Evolutionary conservation across 2,113 vertebrate genomes (phyloP).

Genomic region (Paramisgurnus dabryanus): DNA sequence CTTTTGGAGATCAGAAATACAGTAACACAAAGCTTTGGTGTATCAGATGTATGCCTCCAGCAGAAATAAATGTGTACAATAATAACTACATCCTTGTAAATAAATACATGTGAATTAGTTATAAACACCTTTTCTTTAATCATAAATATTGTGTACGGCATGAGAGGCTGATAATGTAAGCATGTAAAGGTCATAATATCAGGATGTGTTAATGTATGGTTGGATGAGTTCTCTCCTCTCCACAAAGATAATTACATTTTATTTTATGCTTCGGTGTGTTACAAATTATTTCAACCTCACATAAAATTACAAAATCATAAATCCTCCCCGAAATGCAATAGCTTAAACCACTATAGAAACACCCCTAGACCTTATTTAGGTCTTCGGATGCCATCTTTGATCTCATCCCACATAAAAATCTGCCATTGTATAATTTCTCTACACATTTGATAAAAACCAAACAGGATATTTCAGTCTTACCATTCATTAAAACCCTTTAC

Average conservation of each 20-base stretch:
- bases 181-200: slow-evolving; percentile 63
- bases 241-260: slow-evolving; percentile 61
- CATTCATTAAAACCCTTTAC: too few species aligned
- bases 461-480: too few species aligned
- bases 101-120: slow-evolving; percentile 68
- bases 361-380: too few species aligned
- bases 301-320: slow-evolving; percentile 41
- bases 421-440: too few species aligned
- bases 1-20: too few species aligned
- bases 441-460: too few species aligned
- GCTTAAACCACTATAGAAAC: slow-evolving; percentile 6
- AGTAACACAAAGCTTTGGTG: too few species aligned
- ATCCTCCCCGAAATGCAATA: slow-evolving; percentile 14
- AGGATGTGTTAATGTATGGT: slow-evolving; percentile 53
- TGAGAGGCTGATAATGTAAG: slow-evolving; percentile 57
- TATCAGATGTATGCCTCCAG: too few species aligned
- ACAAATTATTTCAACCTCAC: slow-evolving; percentile 44
- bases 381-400: too few species aligned
- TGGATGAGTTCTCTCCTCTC: slow-evolving; percentile 49
- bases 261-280: slow-evolving; percentile 48
- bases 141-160: slow-evolving; percentile 57
- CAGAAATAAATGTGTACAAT: too few species aligned
- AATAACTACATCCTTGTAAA: slow-evolving; percentile 42
- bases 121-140: slow-evolving; percentile 51
- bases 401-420: too few species aligned